These are phyloP conservation scores for Phataginus tricuspis DNA, from an alignment of 2,797 vertebrate genomes.

Conservation along the genomic window DNA sequence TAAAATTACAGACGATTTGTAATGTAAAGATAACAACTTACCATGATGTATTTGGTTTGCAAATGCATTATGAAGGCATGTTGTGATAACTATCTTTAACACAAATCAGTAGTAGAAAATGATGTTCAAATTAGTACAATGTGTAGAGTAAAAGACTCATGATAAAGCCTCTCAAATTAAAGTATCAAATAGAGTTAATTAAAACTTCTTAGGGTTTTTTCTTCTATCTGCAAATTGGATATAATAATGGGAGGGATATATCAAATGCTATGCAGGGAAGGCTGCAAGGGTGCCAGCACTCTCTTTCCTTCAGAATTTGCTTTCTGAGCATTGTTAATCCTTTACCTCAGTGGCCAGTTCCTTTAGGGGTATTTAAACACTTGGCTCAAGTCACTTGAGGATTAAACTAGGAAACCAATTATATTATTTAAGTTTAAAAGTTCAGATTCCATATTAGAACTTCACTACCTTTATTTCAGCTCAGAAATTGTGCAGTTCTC, in stretches of 20 bases:
- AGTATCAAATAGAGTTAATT: neutral
- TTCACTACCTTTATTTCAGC: neutral
- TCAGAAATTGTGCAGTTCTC: neutral
- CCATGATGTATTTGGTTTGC: neutral
- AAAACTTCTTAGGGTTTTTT: neutral
- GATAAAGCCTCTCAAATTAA: neutral
- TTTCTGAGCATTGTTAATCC: neutral
- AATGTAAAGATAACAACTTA: neutral
- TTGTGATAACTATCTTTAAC: neutral
- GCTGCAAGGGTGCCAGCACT: neutral
- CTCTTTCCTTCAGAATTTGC: neutral
- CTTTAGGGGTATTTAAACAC: neutral
- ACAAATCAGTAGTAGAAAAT: neutral
- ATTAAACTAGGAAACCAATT: neutral
- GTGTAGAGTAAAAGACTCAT: neutral
- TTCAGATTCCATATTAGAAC: neutral
- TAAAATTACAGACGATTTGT: neutral
- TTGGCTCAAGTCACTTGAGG: neutral
- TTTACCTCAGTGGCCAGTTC: neutral
- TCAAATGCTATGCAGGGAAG: neutral
- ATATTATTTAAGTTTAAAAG: neutral
- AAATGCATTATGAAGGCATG: neutral
- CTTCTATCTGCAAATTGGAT: neutral
- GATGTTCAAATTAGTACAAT: neutral
- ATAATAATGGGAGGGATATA: neutral